Percentiles rank a stretch among this genome's conserved stretches.
phyloP scores from a whole-genome alignment of 2,888 invertebrate species.

The Neocrepidodera transversa region DNA sequence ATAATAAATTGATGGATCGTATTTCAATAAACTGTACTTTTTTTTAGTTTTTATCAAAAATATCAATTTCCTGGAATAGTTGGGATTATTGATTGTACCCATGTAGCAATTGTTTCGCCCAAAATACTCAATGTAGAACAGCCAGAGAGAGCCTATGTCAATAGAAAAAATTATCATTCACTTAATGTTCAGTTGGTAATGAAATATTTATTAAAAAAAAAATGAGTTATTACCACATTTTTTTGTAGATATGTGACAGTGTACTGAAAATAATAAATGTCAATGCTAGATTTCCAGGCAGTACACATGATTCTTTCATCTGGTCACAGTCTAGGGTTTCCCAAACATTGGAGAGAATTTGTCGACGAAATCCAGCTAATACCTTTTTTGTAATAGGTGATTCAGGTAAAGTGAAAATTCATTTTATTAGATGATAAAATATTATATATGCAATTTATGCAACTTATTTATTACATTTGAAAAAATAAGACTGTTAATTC shows the following conservation, averaged over 20 bases:
- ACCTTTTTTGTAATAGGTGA: background rate
- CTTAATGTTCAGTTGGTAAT: background rate
- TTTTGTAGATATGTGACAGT: no score
- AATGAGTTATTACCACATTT: no score
- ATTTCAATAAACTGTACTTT: no score
- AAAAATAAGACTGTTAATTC: no score
- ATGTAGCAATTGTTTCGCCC: background rate
- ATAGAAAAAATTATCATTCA: background rate
- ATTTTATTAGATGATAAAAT: background rate
- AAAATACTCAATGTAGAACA: no score
- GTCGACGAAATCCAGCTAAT: background rate
- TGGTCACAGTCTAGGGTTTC: background rate
- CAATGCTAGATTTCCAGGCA: background rate
- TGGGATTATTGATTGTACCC: background rate
- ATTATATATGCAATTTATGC: no score
- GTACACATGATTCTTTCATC: background rate
- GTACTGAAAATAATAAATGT: background rate
- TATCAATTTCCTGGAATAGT: background rate
- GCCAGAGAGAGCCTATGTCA: background rate
- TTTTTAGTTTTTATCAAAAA: no score
- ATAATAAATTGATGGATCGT: no score
- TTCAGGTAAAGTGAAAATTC: background rate
- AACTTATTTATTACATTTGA: no score
- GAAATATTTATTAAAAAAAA: background rate
- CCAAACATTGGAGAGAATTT: background rate